Evolutionary conservation across 2,797 vertebrate species (phyloP).

Genomic region (Taeniopygia guttata): DNA sequence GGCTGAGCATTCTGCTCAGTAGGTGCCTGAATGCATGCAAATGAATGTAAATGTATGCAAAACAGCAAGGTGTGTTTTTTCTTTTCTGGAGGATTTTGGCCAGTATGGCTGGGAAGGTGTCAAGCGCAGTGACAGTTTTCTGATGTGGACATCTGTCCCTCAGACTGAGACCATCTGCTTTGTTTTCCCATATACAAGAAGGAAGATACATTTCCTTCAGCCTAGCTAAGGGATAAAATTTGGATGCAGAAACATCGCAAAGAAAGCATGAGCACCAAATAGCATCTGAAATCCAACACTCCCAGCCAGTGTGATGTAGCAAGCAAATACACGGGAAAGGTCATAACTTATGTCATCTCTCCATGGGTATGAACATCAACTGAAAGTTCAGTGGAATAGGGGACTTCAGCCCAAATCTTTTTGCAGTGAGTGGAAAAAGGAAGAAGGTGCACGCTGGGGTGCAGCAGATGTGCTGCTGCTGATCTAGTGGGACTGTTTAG

Average conservation of each 20-base stretch:
- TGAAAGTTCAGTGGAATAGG: background rate
- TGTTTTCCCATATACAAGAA: background rate
- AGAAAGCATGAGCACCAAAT: background rate
- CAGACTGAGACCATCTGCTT: conserved; percentile 67
- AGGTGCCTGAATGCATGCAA: conserved; percentile 4
- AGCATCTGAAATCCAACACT: background rate
- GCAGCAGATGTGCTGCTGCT: background rate
- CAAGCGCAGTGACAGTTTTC: conserved; percentile 49
- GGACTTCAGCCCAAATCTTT: background rate
- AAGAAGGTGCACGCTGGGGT: background rate
- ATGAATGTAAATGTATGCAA: conserved; percentile 61
- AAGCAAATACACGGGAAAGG: background rate
- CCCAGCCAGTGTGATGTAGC: background rate
- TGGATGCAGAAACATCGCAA: background rate
- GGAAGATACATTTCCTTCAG: background rate
- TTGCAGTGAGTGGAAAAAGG: background rate
- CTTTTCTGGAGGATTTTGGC: conserved; percentile 48
- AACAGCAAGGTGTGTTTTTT: conserved; percentile 27
- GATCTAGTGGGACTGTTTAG: background rate
- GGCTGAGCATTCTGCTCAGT: conserved; percentile 6
- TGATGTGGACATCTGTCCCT: conserved; percentile 64
- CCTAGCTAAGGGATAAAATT: background rate
- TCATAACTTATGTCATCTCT: background rate
- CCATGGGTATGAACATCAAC: background rate
- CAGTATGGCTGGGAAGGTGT: conserved; percentile 47